These are phyloP conservation scores for Lophius piscatorius DNA, from an alignment of 2,113 vertebrate genomes.

Conservation along the genomic window DNA sequence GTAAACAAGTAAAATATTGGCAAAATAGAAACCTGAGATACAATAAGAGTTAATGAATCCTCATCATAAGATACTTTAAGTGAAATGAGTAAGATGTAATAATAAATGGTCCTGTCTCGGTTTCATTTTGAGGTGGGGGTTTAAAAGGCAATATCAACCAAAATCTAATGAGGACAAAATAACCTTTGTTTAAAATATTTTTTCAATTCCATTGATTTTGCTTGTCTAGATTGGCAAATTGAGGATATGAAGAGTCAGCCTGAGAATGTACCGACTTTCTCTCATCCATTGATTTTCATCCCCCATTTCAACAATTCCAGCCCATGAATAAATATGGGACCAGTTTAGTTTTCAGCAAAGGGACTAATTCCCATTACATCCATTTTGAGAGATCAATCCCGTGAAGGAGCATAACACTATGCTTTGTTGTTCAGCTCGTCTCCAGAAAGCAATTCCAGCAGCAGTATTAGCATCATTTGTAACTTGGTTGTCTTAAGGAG, in stretches of 20 bases:
- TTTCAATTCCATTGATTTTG: conserved; percentile 43
- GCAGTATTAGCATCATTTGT: conserved; percentile 66
- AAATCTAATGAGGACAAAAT: conserved; percentile 45
- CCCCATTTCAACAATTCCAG: conserved; percentile 43
- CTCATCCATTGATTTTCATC: conserved; percentile 58
- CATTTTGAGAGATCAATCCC: conserved; percentile 67
- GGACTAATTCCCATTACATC: conserved; percentile 68
- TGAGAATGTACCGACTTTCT: conserved; percentile 40
- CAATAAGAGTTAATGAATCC: background rate
- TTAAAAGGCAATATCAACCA: conserved; percentile 25
- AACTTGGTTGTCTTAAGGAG: conserved; percentile 59
- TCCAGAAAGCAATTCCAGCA: conserved; percentile 68
- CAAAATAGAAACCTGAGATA: too few relatives aligned
- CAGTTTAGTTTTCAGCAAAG: conserved; percentile 53
- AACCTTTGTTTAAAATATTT: conserved; percentile 44
- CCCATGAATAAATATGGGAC: conserved; percentile 69
- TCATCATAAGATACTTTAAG: background rate
- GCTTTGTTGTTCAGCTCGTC: conserved; percentile 67
- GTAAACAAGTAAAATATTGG: too few relatives aligned
- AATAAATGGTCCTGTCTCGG: background rate
- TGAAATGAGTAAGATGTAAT: background rate
- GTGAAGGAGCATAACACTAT: conserved; percentile 72
- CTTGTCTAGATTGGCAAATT: conserved; percentile 49
- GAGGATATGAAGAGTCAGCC: conserved; percentile 48
- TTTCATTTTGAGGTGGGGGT: background rate